A percentile compares a stretch with the other conserved stretches of the same genome.
phyloP scores from a whole-genome alignment of 2,113 vertebrate genomes.

The Caloenas nicobarica region DNA sequence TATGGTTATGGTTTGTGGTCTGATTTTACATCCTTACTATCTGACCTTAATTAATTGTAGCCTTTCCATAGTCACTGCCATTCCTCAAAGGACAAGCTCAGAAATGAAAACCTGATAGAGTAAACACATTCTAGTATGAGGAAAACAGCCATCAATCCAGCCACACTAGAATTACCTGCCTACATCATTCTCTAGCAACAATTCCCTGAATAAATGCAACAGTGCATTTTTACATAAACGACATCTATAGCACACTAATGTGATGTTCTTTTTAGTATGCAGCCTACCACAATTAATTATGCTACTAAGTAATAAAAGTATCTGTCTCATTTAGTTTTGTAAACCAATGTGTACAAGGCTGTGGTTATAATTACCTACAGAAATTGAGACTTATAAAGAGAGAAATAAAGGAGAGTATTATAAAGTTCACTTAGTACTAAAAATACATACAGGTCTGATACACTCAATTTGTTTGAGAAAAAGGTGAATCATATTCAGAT shows the following conservation, averaged over 20 bases:
- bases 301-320: neutral
- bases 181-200: neutral
- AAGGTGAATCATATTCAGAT: neutral
- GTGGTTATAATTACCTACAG: neutral
- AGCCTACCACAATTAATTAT: neutral
- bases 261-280: neutral
- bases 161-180: neutral
- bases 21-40: constrained; percentile 4
- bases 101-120: neutral
- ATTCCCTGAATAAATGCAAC: neutral
- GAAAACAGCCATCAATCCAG: neutral
- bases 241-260: neutral
- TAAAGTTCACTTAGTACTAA: neutral
- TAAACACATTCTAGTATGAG: neutral
- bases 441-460: neutral
- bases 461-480: neutral
- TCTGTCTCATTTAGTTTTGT: neutral
- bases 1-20: neutral
- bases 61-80: neutral
- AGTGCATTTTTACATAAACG: neutral
- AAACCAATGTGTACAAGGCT: neutral
- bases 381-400: neutral
- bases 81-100: neutral
- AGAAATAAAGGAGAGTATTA: neutral
- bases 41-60: constrained; percentile 23